Base-by-base conservation (phyloP, 1,140 invertebrate species). In the Bombus picipes region DNA sequence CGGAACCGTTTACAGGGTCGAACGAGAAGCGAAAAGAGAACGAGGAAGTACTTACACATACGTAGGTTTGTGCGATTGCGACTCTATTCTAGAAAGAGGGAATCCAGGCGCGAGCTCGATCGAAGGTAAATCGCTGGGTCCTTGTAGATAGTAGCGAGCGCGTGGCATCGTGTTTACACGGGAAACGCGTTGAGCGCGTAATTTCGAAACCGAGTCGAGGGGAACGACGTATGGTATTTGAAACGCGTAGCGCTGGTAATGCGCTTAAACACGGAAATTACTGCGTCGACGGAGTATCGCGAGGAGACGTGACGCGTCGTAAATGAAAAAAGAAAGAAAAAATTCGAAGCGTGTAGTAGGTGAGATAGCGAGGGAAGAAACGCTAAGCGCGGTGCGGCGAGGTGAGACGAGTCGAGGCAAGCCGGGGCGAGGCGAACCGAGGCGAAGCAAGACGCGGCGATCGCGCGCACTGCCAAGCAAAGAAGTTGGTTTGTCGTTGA, bases 401-500 rank as follows among this genome's bases (percentile, higher is more conserved):
- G 70, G 39, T 72, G 70, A 72, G 39, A 43, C 25, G 28, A 72
- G 70, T 10, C 34, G 70, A 72, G n/a, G 32, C 22, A 39, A 9
- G 37, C 4, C 8, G 39, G 10, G n/a, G 77, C 13, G 39, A 68
- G 25, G 41, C n/a, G 32, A 79, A 32, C n/a, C 62, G 77, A 3
- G 65, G 22, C 37, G 59, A 43, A 34, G n/a, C 59, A 65, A 70
- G 81, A 34, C 13, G 15, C 13, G 62, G 53, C 34, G 62, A 39
- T 15, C 37, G 75, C 72, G 70, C 13, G 41, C 72, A 73, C 59
- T 82, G 39, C 32, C 57, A 41, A 47, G 80, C 70, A 47, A 53
- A 43, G 53, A 73, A 75, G 84, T 87, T 72, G 71, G 80, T 87
- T 88, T 88, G 88, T 70, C 87, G 88, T 89, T 87, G 76, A 83